Evolutionary conservation across 2,797 vertebrate genomes (phyloP).

Genomic region (Rousettus madagascariensis): DNA sequence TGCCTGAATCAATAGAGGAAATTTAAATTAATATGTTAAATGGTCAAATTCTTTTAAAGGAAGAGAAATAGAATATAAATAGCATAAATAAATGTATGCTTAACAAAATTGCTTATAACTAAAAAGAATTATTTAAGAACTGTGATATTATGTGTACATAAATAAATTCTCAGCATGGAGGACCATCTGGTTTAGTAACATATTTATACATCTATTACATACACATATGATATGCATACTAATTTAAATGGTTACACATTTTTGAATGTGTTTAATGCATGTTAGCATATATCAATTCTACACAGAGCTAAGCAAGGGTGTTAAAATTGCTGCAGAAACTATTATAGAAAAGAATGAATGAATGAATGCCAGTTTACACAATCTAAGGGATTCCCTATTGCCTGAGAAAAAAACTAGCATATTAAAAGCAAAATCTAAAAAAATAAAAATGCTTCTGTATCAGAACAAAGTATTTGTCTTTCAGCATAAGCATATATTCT

Average conservation of each 20-base stretch:
- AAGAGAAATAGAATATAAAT: neutral
- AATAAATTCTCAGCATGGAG: neutral
- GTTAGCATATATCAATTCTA: neutral
- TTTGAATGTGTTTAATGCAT: constrained; percentile 5
- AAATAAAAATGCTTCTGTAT: neutral
- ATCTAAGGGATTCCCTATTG: neutral
- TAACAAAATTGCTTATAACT: neutral
- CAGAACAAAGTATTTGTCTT: neutral
- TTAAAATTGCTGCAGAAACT: neutral
- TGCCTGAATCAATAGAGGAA: neutral
- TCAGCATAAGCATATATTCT: neutral
- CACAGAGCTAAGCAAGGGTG: neutral
- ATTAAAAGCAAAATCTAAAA: neutral
- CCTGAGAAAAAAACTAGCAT: neutral
- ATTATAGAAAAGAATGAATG: neutral
- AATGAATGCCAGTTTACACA: neutral
- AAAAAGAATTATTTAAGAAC: neutral
- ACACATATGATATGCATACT: neutral
- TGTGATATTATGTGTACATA: neutral
- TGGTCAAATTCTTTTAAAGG: neutral
- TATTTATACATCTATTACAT: neutral
- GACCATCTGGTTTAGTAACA: neutral
- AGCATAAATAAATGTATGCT: neutral
- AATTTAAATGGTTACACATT: neutral
- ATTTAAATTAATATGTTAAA: neutral